These are phyloP conservation scores for Thomomys bottae DNA, from an alignment of 2,113 vertebrate genomes.

Conservation along the genomic window DNA sequence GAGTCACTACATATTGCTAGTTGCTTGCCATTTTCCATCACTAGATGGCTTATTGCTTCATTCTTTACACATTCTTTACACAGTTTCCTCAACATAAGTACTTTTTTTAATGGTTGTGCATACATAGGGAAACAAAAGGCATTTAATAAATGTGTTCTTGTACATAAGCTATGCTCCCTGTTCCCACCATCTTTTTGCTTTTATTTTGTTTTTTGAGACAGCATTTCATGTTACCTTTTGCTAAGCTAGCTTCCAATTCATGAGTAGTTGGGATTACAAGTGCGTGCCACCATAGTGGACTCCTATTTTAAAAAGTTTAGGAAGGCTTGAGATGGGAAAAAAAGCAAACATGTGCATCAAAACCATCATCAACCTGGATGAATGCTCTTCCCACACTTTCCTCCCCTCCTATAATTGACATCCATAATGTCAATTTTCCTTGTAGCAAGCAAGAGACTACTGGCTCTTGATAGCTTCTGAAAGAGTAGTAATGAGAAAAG, in stretches of 20 bases:
- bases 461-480: not conserved
- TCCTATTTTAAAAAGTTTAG: not conserved
- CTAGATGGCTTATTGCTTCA: not conserved
- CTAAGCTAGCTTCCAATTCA: too few species aligned
- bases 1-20: conserved; percentile 29
- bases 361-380: conserved; percentile 23
- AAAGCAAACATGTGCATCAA: conserved; percentile 29
- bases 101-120: too few species aligned
- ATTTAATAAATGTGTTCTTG: too few species aligned
- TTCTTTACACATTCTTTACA: too few species aligned
- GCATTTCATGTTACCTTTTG: too few species aligned
- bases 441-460: not conserved
- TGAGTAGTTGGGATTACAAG: too few species aligned
- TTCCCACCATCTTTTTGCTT: not conserved
- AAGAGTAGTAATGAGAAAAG: conserved; percentile 14
- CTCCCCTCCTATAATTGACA: not conserved
- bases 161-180: too few species aligned
- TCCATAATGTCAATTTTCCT: not conserved
- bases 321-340: not conserved
- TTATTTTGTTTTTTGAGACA: not conserved
- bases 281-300: too few species aligned
- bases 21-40: conserved; percentile 28
- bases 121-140: too few species aligned
- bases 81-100: too few species aligned
- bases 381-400: not conserved